Conservation (phyloP, 2,888 invertebrate species). For the Seladonia tumulorum region DNA sequence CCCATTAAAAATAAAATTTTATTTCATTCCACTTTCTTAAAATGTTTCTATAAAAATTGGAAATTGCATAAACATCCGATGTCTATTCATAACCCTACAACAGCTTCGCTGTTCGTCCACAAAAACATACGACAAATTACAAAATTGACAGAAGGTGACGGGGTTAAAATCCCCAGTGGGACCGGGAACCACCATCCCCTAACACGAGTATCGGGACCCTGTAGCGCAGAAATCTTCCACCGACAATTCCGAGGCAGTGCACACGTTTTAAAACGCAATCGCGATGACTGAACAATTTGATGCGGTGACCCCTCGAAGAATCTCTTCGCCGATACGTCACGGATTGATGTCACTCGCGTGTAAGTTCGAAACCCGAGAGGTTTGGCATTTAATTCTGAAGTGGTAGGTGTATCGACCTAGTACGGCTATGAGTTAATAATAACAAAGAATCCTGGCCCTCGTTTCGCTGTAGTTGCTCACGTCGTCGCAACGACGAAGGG, state of each 20-base stretch:
- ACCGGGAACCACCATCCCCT: neutral
- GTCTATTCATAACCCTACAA: too few species aligned
- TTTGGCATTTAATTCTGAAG: conserved; percentile 55
- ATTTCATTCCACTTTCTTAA: too few species aligned
- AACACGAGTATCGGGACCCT: neutral
- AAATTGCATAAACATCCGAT: too few species aligned
- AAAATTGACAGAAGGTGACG: neutral
- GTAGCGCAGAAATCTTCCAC: neutral
- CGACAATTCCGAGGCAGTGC: neutral
- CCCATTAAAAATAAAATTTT: too few species aligned
- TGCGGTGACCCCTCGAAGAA: conserved; percentile 7
- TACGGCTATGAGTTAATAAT: conserved; percentile 70
- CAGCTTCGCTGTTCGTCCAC: too few species aligned
- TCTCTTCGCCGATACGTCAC: neutral
- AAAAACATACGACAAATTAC: too few species aligned
- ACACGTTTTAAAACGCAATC: neutral
- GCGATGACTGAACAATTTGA: neutral
- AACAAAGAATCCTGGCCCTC: conserved; percentile 71
- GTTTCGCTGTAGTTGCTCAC: conserved; percentile 59
- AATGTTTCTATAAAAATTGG: too few species aligned
- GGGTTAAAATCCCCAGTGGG: neutral
- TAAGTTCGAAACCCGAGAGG: conserved; percentile 38
- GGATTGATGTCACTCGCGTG: conserved; percentile 56
- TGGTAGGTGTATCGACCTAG: conserved; percentile 69
- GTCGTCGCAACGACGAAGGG: conserved; percentile 49